Base-by-base conservation (phyloP, 2,113 vertebrate species). In the Chaetodon auriga region DNA sequence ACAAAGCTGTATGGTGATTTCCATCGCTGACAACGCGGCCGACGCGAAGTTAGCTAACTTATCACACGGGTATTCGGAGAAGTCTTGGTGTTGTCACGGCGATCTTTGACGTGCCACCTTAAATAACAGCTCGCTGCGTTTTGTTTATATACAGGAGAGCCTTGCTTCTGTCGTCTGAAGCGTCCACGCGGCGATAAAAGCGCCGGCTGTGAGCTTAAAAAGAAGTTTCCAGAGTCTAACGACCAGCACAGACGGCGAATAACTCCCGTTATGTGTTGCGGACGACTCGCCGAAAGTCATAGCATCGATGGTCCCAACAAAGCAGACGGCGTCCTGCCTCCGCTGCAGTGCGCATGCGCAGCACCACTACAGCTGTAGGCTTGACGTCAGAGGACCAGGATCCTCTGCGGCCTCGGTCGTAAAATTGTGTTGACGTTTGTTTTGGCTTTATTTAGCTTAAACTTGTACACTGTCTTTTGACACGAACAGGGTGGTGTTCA, bases 101-200 rank as follows among this genome's bases (percentile, higher is more conserved):
- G 80, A 71, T 53, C 60, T 81, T 9, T 30, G 78, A 30, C 79
- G 88, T 45, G 70, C 94, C 88, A 94, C 94, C 94, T 95, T 95
- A 95, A 95, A 57, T 66, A 85, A 51, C 85, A 81, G 79, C 86
- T 91, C 68, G 85, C 58, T 73, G 91, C 82, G 85, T 89, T 94
- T 89, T 95, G 93, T 95, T 95, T 95, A 90, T 95, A 91, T 93
- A 93, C 94, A 91, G 69, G 23, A 83, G 75, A 25, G 62, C 70
- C 66, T 75, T 58, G 55, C 77, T 71, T 86, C 60, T 53, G 65
- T 87, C 58, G 76, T 18, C 68, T 53, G 9, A 55, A 61, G 66
- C 73, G 74, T 68, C 36, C 23, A 9, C 4, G 38, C 49, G 41
- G 43, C 14, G 2, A 78, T 70, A 80, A 12, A 7, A 61, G 18